Evolutionary conservation across 2,797 vertebrate genomes (phyloP).

Genomic region (Anabacerthia variegaticeps): DNA sequence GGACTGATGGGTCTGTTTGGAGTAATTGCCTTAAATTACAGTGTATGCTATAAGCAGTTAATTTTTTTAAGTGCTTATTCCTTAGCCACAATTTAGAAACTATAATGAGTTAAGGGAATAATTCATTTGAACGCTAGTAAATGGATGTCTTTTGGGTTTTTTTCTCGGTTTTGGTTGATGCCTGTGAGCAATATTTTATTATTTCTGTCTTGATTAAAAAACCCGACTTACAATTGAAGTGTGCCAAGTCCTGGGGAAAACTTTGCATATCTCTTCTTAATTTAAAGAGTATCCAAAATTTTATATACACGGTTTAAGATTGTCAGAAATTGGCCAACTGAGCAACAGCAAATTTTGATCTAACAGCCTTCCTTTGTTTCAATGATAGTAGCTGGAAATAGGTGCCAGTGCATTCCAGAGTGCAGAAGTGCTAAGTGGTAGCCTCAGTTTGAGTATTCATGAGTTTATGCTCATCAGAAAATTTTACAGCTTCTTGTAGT

Average conservation of each 20-base stretch:
- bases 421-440: background rate
- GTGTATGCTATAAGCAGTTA: background rate
- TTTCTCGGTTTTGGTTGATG: background rate
- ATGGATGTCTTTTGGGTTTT: background rate
- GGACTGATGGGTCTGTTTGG: background rate
- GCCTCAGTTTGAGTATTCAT: background rate
- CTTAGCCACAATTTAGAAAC: background rate
- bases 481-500: background rate
- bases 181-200: background rate
- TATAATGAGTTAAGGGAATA: background rate
- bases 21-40: background rate
- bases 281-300: background rate
- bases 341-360: background rate
- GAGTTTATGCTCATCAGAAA: background rate
- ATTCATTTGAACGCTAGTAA: background rate
- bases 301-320: background rate
- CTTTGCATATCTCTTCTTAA: background rate
- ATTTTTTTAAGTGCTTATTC: constrained; percentile 31
- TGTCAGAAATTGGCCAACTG: background rate
- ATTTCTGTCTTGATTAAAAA: constrained; percentile 8
- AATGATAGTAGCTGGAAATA: background rate
- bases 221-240: background rate
- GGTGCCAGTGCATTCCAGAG: background rate
- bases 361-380: background rate
- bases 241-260: background rate